Evolutionary conservation across 2,797 vertebrate genomes (phyloP).

Genomic region (Sus cebifrons): DNA sequence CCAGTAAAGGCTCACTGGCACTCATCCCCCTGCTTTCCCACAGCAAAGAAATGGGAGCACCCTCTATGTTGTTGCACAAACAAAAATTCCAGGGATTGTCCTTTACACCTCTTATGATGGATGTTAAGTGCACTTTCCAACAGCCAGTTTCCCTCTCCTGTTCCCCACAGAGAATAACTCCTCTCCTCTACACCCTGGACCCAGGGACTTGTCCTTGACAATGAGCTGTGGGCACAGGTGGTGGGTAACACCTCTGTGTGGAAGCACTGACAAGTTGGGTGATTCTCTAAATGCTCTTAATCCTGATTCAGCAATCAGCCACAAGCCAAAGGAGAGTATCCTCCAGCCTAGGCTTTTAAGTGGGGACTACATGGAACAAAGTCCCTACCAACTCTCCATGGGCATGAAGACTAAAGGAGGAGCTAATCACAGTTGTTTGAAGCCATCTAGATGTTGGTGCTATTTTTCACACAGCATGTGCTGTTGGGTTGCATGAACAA

Average conservation of each 20-base stretch:
- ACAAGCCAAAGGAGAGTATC: not conserved
- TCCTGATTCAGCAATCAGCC: not conserved
- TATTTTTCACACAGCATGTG: fast-evolving
- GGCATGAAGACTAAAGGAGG: not conserved
- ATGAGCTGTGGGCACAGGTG: not conserved
- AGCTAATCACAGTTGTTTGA: too few relatives aligned
- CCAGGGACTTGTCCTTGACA: not conserved
- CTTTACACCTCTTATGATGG: not conserved
- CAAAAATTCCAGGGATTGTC: too few relatives aligned
- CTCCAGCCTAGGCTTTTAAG: not conserved
- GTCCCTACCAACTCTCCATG: not conserved
- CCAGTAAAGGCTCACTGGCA: fast-evolving
- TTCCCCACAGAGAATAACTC: not conserved
- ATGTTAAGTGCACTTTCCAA: not conserved
- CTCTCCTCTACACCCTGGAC: not conserved
- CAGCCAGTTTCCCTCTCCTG: not conserved
- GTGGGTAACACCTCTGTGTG: fast-evolving
- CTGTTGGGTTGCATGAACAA: fast-evolving
- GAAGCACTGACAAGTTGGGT: fast-evolving
- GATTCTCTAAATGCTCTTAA: not conserved
- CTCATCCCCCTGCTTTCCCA: fast-evolving
- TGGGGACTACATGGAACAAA: not conserved
- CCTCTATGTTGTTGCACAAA: fast-evolving
- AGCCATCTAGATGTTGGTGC: too few relatives aligned
- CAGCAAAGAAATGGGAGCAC: fast-evolving